Percentiles rank a stretch among this genome's conserved stretches.
phyloP scores from a whole-genome alignment of 2,113 vertebrate species.

The Ornithorhynchus anatinus region DNA sequence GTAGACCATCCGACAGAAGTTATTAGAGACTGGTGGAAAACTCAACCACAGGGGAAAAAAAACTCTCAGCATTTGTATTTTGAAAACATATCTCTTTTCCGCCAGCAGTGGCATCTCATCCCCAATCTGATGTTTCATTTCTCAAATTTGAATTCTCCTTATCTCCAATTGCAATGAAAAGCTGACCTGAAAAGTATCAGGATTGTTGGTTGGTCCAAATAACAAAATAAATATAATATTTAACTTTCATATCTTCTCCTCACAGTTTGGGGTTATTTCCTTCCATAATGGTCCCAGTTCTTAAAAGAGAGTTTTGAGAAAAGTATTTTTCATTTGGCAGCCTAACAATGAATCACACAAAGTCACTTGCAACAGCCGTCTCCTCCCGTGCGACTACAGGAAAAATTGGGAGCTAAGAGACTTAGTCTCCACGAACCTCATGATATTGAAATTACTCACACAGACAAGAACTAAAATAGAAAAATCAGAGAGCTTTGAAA shows the following conservation, averaged over 20 bases:
- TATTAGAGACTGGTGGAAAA: conserved; percentile 29
- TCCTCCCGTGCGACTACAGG: conserved; percentile 8
- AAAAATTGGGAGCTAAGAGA: conserved; percentile 19
- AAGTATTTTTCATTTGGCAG: conserved; percentile 19
- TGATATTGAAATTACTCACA: conserved; percentile 48
- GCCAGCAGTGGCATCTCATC: not conserved
- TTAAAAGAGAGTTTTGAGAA: conserved; percentile 9
- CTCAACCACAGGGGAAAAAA: conserved; percentile 20
- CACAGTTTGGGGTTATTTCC: conserved; percentile 31
- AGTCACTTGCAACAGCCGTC: conserved; percentile 31
- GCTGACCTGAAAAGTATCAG: not conserved
- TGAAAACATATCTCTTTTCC: conserved; percentile 30
- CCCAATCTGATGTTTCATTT: conserved; percentile 19
- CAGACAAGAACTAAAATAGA: conserved; percentile 43
- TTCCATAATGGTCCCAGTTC: conserved; percentile 15
- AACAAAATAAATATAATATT: conserved; percentile 32
- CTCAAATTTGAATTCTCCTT: conserved; percentile 16
- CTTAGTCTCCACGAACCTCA: conserved; percentile 21
- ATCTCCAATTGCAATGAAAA: conserved; percentile 28
- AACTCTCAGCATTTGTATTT: conserved; percentile 32
- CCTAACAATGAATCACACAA: conserved; percentile 39
- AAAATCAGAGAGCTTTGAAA: conserved; percentile 50
- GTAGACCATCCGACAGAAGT: not conserved
- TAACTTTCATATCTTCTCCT: conserved; percentile 9
- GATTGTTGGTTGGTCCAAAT: conserved; percentile 24